Evolutionary conservation across 1,140 invertebrate genomes (phyloP).

Genomic region (Acromyrmex charruanus): DNA sequence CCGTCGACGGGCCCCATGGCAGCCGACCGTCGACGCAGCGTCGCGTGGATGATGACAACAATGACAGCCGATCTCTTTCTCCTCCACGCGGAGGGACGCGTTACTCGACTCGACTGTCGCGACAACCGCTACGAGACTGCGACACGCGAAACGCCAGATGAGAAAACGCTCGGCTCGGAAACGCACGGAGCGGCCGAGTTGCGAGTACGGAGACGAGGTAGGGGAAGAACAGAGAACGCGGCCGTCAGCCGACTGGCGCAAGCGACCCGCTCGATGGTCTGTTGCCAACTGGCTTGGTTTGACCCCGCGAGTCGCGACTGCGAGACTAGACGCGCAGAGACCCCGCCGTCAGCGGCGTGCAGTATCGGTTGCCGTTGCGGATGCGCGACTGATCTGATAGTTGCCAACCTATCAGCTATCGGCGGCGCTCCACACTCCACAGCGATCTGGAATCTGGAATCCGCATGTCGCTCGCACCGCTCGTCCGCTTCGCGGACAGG

Average conservation of each 20-base stretch:
- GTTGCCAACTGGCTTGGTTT: conserved; percentile 85
- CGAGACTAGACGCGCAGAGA: conserved; percentile 24
- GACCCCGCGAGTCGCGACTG: conserved; percentile 46
- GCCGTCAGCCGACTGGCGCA: conserved; percentile 38
- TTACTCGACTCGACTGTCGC: too few species aligned
- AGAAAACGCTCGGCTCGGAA: not conserved
- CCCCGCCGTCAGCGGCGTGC: not conserved
- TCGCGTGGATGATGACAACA: conserved; percentile 33
- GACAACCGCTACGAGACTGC: not conserved
- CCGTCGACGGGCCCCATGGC: conserved; percentile 78
- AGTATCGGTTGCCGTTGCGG: not conserved
- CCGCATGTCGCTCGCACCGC: not conserved
- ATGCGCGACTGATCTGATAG: conserved; percentile 5
- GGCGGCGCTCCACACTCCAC: not conserved
- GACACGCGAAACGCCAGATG: not conserved
- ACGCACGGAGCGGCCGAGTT: not conserved
- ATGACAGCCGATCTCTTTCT: not conserved
- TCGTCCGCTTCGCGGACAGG: not conserved
- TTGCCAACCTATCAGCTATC: not conserved
- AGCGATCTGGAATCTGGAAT: too few species aligned
- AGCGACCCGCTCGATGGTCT: conserved; percentile 81
- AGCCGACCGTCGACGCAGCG: conserved; percentile 65
- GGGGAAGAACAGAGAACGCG: conserved; percentile 13
- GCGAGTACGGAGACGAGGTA: not conserved
- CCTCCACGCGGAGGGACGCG: not conserved